These are phyloP conservation scores for Bombylius discolor DNA, from an alignment of 2,888 invertebrate species.

Conservation along the genomic window DNA sequence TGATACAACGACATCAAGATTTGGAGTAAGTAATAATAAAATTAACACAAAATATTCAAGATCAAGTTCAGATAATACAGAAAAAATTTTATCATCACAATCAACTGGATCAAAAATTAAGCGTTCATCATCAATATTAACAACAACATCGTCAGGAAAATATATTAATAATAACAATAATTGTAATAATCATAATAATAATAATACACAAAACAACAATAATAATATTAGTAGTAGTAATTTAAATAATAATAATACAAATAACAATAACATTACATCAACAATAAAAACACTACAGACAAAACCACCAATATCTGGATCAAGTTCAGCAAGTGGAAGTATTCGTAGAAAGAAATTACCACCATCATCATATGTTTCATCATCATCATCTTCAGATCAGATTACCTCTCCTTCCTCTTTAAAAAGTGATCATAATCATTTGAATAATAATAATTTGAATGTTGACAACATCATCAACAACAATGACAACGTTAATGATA, in stretches of 20 bases:
- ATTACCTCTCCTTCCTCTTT: no score
- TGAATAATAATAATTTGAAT: no score
- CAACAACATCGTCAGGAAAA: neutral
- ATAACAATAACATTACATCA: constrained; percentile 9
- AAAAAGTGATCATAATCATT: no score
- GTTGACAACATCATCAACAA: constrained; percentile 3
- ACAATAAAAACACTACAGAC: constrained; percentile 10
- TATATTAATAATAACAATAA: neutral
- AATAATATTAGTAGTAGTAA: neutral
- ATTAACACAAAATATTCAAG: constrained; percentile 12
- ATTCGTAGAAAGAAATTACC: constrained; percentile 5
- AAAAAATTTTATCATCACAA: neutral
- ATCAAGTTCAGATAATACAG: constrained; percentile 14
- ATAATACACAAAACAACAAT: neutral
- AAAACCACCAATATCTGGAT: constrained; percentile 13
- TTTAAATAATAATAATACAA: constrained; percentile 10
- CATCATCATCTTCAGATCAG: no score
- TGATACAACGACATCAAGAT: constrained; percentile 33
- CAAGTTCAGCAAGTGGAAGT: neutral
- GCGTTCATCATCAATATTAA: neutral
- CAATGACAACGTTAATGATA: neutral
- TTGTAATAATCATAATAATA: neutral
- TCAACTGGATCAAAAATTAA: neutral
- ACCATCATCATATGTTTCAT: neutral
- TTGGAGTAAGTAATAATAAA: constrained; percentile 32